These are phyloP conservation scores for Galerucella calmariensis DNA, from an alignment of 2,888 invertebrate genomes.

Conservation along the genomic window DNA sequence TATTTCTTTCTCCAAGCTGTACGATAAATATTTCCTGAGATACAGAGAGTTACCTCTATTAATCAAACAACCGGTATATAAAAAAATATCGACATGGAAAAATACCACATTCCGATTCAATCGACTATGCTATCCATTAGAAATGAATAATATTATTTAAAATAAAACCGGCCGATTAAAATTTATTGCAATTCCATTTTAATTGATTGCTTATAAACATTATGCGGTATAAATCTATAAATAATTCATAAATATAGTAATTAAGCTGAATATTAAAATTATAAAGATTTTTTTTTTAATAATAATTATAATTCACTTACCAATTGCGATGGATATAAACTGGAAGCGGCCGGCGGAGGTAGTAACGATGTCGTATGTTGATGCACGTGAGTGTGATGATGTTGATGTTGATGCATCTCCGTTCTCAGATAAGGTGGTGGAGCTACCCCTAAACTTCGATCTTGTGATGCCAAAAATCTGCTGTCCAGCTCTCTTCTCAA, in stretches of 20 bases:
- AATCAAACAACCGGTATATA: too few relatives aligned
- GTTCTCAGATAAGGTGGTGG: constrained; percentile 75
- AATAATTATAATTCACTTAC: constrained; percentile 64
- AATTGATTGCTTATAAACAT: neutral
- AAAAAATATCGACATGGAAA: neutral
- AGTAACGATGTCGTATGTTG: constrained; percentile 81
- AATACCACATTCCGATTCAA: neutral
- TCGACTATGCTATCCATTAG: neutral
- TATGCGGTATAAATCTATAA: neutral
- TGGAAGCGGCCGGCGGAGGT: constrained; percentile 69
- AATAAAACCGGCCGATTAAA: neutral
- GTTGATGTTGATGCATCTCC: constrained; percentile 93
- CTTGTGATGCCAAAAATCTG: constrained; percentile 89
- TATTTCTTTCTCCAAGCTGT: too few relatives aligned
- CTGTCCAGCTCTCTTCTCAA: constrained; percentile 90
- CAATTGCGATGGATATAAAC: constrained; percentile 75
- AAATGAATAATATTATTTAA: neutral
- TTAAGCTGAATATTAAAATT: neutral
- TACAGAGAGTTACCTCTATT: too few relatives aligned
- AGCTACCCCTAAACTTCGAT: constrained; percentile 69
- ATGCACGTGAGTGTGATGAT: constrained; percentile 92
- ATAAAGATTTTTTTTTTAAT: neutral
- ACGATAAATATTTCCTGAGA: too few relatives aligned
- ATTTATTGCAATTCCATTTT: neutral
- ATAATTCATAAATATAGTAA: neutral